Evolutionary conservation across 1,140 invertebrate genomes (phyloP).

Genomic region (Prorops nasuta): DNA sequence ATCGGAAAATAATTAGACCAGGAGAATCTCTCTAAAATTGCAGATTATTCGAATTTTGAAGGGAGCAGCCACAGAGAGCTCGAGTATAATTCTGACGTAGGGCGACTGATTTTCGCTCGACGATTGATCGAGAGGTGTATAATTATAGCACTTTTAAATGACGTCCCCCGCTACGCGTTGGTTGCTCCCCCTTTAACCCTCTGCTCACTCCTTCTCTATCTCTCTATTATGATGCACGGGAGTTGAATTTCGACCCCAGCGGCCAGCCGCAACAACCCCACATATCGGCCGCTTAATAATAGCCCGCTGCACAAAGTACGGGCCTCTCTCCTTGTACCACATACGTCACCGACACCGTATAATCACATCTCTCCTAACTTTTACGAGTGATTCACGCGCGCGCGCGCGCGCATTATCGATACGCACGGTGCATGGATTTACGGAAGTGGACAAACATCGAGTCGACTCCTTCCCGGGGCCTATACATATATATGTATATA

Average conservation of each 20-base stretch:
- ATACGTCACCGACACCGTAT: slow-evolving; percentile 44
- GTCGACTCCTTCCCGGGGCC: too few relatives aligned
- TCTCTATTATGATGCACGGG: slow-evolving; percentile 42
- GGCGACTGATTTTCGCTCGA: too few relatives aligned
- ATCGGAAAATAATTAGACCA: too few relatives aligned
- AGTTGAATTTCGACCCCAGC: slow-evolving; percentile 48
- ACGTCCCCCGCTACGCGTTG: slow-evolving; percentile 23
- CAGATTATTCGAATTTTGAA: too few relatives aligned
- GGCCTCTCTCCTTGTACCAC: slow-evolving; percentile 21
- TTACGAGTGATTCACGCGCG: slow-evolving; percentile 18
- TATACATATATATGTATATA: too few relatives aligned
- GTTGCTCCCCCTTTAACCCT: too few relatives aligned
- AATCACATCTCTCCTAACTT: slow-evolving; percentile 41
- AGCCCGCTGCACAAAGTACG: slow-evolving; percentile 32
- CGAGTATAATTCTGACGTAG: too few relatives aligned
- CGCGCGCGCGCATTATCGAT: slow-evolving; percentile 26
- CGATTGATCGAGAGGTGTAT: slow-evolving; percentile 31
- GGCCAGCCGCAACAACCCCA: slow-evolving; percentile 37
- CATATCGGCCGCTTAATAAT: slow-evolving; percentile 47
- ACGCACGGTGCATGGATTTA: slow-evolving; percentile 23
- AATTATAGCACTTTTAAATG: slow-evolving; percentile 45
- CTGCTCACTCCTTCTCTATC: not conserved
- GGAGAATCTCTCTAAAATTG: too few relatives aligned
- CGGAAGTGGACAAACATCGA: not conserved
- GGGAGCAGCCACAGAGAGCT: too few relatives aligned